Conservation (phyloP, 1,140 invertebrate genomes). For the Drosophila sulfurigaster region DNA sequence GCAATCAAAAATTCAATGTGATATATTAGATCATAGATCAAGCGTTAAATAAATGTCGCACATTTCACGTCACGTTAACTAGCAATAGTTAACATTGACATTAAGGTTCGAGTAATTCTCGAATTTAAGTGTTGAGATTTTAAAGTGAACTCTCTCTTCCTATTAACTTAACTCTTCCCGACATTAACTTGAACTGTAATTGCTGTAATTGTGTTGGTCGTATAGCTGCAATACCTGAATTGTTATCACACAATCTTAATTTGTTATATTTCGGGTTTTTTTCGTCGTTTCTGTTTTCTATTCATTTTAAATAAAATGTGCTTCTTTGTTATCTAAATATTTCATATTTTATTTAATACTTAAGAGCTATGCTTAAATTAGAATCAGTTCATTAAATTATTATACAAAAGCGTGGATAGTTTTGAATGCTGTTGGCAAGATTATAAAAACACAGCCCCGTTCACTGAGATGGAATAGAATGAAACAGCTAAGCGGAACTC, state of each 20-base stretch:
- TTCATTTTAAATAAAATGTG: not conserved
- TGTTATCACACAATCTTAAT: not conserved
- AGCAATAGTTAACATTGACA: too few relatives aligned
- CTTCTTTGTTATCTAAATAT: constrained; percentile 9
- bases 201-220: not conserved
- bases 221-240: not conserved
- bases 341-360: constrained; percentile 32
- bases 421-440: constrained; percentile 22
- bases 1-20: not conserved
- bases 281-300: too few relatives aligned
- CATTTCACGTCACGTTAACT: too few relatives aligned
- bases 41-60: too few relatives aligned
- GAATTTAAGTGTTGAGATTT: too few relatives aligned
- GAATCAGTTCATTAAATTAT: constrained; percentile 68
- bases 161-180: not conserved
- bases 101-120: too few relatives aligned
- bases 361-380: constrained; percentile 64
- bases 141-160: too few relatives aligned
- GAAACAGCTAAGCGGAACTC: constrained; percentile 18
- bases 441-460: constrained; percentile 35
- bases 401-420: constrained; percentile 23
- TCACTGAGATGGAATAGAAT: not conserved
- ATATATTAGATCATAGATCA: not conserved
- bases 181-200: constrained; percentile 2
- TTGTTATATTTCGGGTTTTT: not conserved